These are phyloP conservation scores for Globicephala melas DNA, from an alignment of 2,113 vertebrate species.

Conservation along the genomic window DNA sequence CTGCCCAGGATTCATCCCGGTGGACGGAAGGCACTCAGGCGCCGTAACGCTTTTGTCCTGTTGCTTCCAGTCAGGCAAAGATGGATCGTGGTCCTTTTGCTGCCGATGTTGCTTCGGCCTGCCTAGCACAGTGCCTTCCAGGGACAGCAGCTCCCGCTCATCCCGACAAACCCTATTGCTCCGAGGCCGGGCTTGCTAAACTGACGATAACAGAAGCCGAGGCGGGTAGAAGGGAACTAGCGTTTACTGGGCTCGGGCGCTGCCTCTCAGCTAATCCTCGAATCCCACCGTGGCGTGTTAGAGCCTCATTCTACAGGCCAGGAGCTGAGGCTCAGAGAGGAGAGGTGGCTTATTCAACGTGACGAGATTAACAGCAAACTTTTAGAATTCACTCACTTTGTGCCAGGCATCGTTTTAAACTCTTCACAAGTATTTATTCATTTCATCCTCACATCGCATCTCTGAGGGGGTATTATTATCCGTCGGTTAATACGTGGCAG, in stretches of 20 bases:
- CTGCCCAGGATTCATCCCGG: fast-evolving
- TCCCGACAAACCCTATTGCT: background rate
- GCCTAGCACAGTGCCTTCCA: background rate
- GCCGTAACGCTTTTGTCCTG: fast-evolving
- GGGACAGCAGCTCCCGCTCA: background rate
- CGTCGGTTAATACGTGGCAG: background rate
- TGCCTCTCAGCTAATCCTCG: background rate
- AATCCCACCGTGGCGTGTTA: background rate
- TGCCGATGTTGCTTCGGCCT: background rate
- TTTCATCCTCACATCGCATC: background rate
- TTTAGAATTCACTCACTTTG: background rate
- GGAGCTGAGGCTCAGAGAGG: background rate
- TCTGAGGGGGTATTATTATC: too few species aligned
- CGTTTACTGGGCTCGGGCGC: fast-evolving
- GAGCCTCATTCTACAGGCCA: background rate
- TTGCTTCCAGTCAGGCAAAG: background rate
- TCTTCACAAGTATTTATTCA: background rate
- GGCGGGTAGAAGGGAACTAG: background rate
- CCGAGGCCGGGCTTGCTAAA: background rate
- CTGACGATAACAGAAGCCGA: background rate
- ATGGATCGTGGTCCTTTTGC: background rate
- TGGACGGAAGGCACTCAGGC: background rate
- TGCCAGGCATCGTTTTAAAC: background rate
- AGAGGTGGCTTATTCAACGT: background rate
- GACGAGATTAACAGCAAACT: background rate